Conservation (phyloP, 2,888 invertebrate genomes). For the Sinohyriopsis cumingii region DNA sequence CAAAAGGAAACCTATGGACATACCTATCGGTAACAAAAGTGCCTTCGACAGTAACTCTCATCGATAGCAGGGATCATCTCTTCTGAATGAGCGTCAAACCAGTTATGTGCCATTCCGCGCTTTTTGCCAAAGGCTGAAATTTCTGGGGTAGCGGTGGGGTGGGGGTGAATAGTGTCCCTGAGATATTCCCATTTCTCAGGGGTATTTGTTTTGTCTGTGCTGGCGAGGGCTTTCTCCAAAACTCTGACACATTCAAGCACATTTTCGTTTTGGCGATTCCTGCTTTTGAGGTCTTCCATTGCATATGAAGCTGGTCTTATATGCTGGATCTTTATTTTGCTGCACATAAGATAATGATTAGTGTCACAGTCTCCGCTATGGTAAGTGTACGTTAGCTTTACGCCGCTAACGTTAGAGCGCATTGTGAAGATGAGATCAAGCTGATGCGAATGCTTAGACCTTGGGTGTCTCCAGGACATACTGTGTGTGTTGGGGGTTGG, state of each 20-base stretch:
- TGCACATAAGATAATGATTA: background rate
- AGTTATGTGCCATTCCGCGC: constrained; percentile 2
- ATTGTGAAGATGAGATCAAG: constrained; percentile 3
- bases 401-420: background rate
- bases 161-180: background rate
- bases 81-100: constrained; percentile 3
- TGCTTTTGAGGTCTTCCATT: background rate
- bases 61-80: background rate
- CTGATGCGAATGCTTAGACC: background rate
- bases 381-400: background rate
- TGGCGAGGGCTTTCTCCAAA: background rate
- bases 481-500: too few relatives aligned
- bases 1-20: too few relatives aligned
- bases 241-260: too few relatives aligned
- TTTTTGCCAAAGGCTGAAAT: constrained; percentile 9
- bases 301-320: background rate
- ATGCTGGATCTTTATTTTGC: background rate
- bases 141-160: background rate
- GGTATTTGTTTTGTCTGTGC: background rate
- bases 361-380: constrained; percentile 9
- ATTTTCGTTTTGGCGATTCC: background rate
- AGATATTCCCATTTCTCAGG: background rate
- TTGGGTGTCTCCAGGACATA: too few relatives aligned
- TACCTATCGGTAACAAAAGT: too few relatives aligned
- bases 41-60: too few relatives aligned